Conservation (phyloP, 2,113 vertebrate species). For the Corythaixoides concolor region DNA sequence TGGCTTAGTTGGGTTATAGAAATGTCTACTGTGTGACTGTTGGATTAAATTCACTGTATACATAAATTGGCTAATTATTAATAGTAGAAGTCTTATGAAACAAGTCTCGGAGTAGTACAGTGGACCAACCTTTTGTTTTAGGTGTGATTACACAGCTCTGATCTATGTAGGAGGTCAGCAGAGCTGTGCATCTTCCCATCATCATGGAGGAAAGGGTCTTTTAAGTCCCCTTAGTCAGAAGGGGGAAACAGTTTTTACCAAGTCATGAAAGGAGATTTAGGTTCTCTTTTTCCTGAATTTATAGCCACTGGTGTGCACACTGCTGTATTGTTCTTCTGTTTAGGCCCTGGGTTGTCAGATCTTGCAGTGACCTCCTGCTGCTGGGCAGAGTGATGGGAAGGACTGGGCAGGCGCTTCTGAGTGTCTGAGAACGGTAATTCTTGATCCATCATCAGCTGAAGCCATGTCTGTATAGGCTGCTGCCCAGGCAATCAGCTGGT, state of each 20-base stretch:
- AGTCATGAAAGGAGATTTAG: not conserved
- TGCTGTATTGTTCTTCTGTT: not conserved
- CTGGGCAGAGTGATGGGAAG: not conserved
- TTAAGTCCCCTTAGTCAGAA: not conserved
- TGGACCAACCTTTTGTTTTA: not conserved
- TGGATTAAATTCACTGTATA: not conserved
- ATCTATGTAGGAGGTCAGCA: accelerated
- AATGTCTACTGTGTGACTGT: not conserved
- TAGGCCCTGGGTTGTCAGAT: not conserved
- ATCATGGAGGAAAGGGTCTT: not conserved
- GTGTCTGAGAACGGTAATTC: not conserved
- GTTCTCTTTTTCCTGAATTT: not conserved
- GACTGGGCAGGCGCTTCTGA: not conserved
- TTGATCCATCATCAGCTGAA: not conserved
- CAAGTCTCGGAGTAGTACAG: not conserved
- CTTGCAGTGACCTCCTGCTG: not conserved
- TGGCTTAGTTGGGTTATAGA: not conserved
- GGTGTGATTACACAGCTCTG: not conserved
- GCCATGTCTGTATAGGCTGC: not conserved
- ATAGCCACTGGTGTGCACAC: not conserved
- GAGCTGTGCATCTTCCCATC: not conserved
- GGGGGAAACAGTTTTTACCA: not conserved
- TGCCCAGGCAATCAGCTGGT: not conserved
- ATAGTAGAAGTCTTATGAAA: not conserved
- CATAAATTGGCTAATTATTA: not conserved